Conservation (phyloP, 2,888 invertebrate species). For the Hoplodrina blanda region DNA sequence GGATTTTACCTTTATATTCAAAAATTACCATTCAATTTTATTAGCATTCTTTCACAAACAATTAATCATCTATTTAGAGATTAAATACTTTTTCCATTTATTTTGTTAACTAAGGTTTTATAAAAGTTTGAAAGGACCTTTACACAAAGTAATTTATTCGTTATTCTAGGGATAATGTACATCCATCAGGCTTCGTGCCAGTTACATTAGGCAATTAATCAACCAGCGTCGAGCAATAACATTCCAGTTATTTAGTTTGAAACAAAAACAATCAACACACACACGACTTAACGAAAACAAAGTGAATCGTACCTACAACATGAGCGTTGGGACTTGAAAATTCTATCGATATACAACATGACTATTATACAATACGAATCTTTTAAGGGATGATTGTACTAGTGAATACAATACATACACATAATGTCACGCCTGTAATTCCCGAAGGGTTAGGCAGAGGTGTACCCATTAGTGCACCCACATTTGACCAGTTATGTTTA, state of each 20-base stretch:
- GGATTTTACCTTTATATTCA: neutral
- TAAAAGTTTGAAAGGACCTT: constrained; percentile 19
- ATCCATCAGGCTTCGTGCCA: constrained; percentile 35
- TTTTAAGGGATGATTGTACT: no score
- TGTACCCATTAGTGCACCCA: no score
- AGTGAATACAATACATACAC: no score
- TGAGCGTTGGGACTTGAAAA: neutral
- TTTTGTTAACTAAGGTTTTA: constrained; percentile 11
- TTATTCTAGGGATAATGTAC: constrained; percentile 30
- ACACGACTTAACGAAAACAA: constrained; percentile 44
- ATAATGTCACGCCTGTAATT: no score
- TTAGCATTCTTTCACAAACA: neutral
- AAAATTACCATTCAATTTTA: constrained; percentile 22
- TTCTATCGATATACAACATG: constrained; percentile 15
- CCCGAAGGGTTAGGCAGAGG: no score
- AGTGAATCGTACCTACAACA: constrained; percentile 11
- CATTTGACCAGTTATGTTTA: no score
- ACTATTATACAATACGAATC: neutral
- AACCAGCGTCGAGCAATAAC: constrained; percentile 40
- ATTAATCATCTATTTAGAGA: constrained; percentile 15
- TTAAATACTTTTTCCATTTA: constrained; percentile 17
- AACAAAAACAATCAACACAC: constrained; percentile 50
- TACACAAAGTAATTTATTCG: constrained; percentile 29
- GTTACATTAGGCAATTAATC: constrained; percentile 52
- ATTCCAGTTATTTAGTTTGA: constrained; percentile 54